Conservation (phyloP, 2,113 vertebrate species). For the Chamaea fasciata region DNA sequence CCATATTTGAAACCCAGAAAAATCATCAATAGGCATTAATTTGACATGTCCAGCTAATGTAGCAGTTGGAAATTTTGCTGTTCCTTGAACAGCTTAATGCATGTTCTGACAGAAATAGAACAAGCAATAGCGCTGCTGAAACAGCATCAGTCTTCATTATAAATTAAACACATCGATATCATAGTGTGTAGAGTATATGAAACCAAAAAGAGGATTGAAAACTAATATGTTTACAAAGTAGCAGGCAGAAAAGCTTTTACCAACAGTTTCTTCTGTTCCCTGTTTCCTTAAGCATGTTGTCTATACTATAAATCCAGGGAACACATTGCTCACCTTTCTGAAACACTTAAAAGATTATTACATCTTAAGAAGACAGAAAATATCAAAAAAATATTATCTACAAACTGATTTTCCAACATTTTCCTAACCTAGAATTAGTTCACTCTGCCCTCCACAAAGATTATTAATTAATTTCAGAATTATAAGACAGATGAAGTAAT, state of each 20-base stretch:
- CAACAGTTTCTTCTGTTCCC: not conserved
- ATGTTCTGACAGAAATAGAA: slow-evolving; percentile 21
- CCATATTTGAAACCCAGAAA: not conserved
- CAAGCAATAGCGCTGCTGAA: not conserved
- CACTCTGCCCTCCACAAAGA: not conserved
- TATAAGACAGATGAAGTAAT: not conserved
- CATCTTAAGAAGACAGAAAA: not conserved
- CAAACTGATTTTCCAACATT: not conserved
- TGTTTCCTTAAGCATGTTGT: not conserved
- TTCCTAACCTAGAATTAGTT: not conserved
- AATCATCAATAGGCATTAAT: not conserved
- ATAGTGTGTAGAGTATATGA: not conserved
- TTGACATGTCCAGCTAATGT: not conserved
- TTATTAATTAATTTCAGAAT: not conserved
- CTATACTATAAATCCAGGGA: not conserved
- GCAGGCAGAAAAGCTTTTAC: not conserved
- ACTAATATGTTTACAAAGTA: not conserved
- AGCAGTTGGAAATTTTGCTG: not conserved
- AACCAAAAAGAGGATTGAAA: not conserved
- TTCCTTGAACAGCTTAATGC: not conserved
- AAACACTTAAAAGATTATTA: not conserved
- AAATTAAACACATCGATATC: slow-evolving; percentile 9
- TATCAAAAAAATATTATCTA: not conserved
- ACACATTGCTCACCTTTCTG: not conserved
- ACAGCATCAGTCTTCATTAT: slow-evolving; percentile 29